Evolutionary conservation across 2,113 vertebrate species (phyloP).

Genomic region (Centropus bengalensis): DNA sequence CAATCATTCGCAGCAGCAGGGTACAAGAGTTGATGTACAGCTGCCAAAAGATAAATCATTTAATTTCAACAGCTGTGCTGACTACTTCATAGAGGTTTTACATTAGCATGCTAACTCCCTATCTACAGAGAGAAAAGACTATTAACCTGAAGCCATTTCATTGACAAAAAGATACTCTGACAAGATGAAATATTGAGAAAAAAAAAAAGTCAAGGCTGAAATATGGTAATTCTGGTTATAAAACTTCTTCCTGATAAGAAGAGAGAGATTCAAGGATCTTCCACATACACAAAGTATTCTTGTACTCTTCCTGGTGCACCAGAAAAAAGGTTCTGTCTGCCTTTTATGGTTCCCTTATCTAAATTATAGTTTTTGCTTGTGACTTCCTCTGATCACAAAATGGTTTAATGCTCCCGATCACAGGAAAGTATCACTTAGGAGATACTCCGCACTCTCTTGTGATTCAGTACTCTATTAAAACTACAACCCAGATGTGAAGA

Average conservation of each 20-base stretch:
- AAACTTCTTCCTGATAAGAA: neutral
- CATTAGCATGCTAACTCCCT: slow-evolving; percentile 3
- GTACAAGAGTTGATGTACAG: neutral
- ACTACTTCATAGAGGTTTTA: neutral
- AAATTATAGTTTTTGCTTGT: neutral
- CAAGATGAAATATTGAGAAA: neutral
- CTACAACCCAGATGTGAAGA: neutral
- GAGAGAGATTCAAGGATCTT: neutral
- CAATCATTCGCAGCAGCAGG: neutral
- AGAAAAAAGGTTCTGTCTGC: neutral
- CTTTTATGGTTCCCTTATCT: neutral
- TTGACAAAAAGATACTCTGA: neutral
- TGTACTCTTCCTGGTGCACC: neutral
- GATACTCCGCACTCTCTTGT: neutral
- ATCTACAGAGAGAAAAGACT: neutral
- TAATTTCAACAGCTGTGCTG: slow-evolving; percentile 25
- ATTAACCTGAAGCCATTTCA: neutral
- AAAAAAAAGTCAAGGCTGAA: neutral
- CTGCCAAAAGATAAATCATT: slow-evolving; percentile 43
- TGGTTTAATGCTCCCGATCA: neutral
- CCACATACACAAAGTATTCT: neutral
- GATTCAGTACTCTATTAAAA: slow-evolving; percentile 45
- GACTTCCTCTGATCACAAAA: neutral
- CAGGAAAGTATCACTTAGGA: neutral
- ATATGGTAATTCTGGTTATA: neutral